phyloP scores from a whole-genome alignment of 2,888 invertebrate genomes.

The Drosophila recens region DNA sequence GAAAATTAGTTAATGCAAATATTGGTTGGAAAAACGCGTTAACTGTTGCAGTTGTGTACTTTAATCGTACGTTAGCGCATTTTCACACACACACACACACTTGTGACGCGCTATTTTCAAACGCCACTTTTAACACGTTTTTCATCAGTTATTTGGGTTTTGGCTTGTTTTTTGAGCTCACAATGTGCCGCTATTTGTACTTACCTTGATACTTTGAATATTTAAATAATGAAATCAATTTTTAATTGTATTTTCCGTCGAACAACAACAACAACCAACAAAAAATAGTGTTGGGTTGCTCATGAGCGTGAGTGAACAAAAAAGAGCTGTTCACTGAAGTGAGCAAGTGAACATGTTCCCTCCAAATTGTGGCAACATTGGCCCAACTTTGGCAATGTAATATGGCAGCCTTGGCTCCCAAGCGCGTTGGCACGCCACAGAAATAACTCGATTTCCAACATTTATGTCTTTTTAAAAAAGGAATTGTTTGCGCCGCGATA shows the following conservation, averaged over 20 bases:
- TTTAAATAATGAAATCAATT: slow-evolving; percentile 70
- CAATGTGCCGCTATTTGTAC: slow-evolving; percentile 55
- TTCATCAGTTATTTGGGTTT: slow-evolving; percentile 20
- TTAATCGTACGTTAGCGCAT: slow-evolving; percentile 62
- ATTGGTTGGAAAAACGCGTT: slow-evolving; percentile 39
- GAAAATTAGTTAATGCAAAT: slow-evolving; percentile 48
- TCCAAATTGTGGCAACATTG: no score
- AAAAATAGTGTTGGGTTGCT: slow-evolving; percentile 33
- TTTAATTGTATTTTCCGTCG: slow-evolving; percentile 74
- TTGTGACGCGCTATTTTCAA: slow-evolving; percentile 75
- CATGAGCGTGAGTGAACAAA: no score
- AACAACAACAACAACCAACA: slow-evolving; percentile 66
- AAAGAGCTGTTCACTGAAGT: no score
- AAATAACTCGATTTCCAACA: no score
- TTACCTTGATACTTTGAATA: slow-evolving; percentile 64
- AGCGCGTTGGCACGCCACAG: no score
- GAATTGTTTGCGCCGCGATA: no score
- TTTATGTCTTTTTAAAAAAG: no score
- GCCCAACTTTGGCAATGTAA: not conserved
- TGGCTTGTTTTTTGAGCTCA: slow-evolving; percentile 8
- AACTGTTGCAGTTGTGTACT: slow-evolving; percentile 49
- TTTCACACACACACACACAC: slow-evolving; percentile 55
- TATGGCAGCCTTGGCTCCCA: not conserved
- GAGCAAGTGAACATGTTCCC: no score
- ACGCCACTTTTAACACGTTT: slow-evolving; percentile 44